Conservation (phyloP, 2,113 vertebrate species). For the Recurvirostra avosetta region DNA sequence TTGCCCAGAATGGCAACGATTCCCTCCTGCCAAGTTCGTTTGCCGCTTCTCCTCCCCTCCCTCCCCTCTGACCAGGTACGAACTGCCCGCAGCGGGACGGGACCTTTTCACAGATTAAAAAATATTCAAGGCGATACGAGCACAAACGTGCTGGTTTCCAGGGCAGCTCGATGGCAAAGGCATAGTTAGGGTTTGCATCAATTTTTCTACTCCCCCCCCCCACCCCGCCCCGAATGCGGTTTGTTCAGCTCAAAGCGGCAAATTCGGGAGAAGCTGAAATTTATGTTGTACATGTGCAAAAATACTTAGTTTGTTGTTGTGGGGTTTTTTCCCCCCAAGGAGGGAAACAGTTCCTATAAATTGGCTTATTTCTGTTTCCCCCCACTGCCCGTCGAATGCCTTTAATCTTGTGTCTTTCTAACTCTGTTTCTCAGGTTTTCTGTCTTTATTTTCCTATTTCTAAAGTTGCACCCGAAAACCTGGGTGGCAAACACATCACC, state of each 20-base stretch:
- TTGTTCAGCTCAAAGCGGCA: neutral
- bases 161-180: neutral
- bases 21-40: slow-evolving; percentile 16
- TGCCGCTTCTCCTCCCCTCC: neutral
- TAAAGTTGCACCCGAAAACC: neutral
- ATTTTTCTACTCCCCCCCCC: neutral
- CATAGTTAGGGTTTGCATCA: neutral
- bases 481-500: neutral
- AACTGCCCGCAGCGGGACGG: neutral
- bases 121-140: neutral
- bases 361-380: neutral
- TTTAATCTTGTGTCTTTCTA: neutral
- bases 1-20: neutral
- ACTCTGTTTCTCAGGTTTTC: neutral
- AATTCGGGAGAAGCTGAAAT: neutral
- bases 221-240: neutral
- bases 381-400: neutral
- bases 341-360: neutral
- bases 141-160: neutral
- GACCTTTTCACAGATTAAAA: neutral
- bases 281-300: neutral
- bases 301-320: neutral
- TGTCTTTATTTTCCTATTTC: neutral
- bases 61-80: neutral
- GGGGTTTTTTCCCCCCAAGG: fast-evolving